Evolutionary conservation across 2,888 invertebrate species (phyloP).

Genomic region (Cheilosia vulpina): DNA sequence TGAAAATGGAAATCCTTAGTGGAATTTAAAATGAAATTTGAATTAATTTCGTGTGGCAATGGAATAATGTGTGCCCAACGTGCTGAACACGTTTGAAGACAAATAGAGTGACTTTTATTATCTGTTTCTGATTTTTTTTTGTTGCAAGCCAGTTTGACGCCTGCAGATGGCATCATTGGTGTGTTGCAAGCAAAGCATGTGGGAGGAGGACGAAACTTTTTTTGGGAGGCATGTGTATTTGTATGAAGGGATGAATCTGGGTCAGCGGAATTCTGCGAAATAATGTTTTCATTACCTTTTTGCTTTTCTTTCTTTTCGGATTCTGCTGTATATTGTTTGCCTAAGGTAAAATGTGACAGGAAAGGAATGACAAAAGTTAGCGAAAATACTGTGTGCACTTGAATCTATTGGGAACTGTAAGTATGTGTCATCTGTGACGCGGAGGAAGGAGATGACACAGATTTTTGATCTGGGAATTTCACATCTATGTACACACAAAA

Average conservation of each 20-base stretch:
- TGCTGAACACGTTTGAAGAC: constrained; percentile 31
- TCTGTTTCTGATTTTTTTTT: not conserved
- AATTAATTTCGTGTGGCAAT: not conserved
- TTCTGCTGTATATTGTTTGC: not conserved
- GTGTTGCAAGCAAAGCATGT: constrained; percentile 25
- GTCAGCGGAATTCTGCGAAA: constrained; percentile 50
- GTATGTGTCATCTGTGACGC: constrained; percentile 21
- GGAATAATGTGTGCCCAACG: constrained; percentile 14
- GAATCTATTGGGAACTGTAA: constrained; percentile 35
- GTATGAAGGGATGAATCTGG: constrained; percentile 51
- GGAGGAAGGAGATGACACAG: constrained; percentile 40
- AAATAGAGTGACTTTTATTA: not conserved
- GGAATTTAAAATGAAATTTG: constrained; percentile 55
- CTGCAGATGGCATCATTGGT: constrained; percentile 16
- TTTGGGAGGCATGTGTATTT: not conserved
- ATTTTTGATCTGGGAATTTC: constrained; percentile 34
- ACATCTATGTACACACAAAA: not conserved
- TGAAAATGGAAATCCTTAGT: constrained; percentile 15
- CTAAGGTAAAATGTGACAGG: constrained; percentile 29
- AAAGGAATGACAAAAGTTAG: constrained; percentile 5
- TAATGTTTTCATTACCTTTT: constrained; percentile 36
- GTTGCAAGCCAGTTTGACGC: not conserved
- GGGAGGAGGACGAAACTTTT: not conserved
- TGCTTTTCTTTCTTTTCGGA: not conserved
- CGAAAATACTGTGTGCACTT: constrained; percentile 16